Evolutionary conservation across 53 echinoderm and acorn worm species (phyloP).

Genomic region (Apostichopus leukothele): DNA sequence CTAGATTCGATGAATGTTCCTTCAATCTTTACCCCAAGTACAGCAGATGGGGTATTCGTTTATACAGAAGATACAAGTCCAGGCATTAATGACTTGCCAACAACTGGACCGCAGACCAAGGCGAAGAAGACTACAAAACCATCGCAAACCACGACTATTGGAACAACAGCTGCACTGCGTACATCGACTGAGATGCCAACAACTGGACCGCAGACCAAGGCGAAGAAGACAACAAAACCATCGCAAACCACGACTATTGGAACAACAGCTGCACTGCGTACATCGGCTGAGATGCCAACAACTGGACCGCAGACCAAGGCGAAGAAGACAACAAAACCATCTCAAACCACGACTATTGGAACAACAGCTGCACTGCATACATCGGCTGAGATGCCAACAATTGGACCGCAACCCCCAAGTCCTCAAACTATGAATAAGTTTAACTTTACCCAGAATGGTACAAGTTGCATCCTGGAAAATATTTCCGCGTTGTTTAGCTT

Average conservation of each 20-base stretch:
- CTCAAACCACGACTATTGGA: neutral
- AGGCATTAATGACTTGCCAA: too few relatives aligned
- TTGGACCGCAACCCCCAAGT: neutral
- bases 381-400: neutral
- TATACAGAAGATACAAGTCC: too few relatives aligned
- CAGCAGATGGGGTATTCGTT: too few relatives aligned
- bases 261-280: neutral
- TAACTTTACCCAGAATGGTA: neutral
- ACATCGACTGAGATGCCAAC: too few relatives aligned
- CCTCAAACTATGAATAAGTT: neutral
- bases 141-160: neutral
- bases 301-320: neutral
- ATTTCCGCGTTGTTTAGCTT: neutral
- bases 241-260: neutral
- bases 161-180: neutral
- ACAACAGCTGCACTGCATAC: neutral
- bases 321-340: neutral
- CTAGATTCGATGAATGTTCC: neutral
- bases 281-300: too few relatives aligned
- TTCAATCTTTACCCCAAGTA: neutral
- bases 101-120: too few relatives aligned
- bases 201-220: too few relatives aligned
- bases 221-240: too few relatives aligned
- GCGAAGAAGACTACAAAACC: too few relatives aligned
- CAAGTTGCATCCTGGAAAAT: neutral